A percentile compares a stretch with the other conserved stretches of the same genome.
phyloP scores from a whole-genome alignment of 2,888 invertebrate species.

The Nemotelus pantherinus region DNA sequence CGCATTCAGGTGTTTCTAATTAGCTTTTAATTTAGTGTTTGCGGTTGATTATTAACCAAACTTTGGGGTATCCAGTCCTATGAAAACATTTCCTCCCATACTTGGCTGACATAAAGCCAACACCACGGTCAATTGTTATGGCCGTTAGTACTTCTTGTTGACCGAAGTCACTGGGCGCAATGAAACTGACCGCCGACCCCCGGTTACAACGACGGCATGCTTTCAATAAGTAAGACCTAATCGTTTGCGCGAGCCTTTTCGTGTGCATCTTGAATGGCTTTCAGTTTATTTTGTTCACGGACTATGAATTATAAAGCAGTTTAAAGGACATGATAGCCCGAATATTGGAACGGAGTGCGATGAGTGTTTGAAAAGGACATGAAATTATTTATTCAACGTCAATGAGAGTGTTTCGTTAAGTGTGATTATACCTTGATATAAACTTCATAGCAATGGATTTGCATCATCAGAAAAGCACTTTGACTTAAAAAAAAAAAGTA shows the following conservation, averaged over 20 bases:
- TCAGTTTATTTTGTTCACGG: slow-evolving; percentile 7
- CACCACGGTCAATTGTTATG: too few relatives aligned
- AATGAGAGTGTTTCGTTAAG: too few relatives aligned
- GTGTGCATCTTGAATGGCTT: slow-evolving; percentile 21
- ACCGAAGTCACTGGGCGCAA: not conserved
- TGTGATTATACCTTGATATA: too few relatives aligned
- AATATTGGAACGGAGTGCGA: too few relatives aligned
- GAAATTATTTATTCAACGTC: too few relatives aligned
- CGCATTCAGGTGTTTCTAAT: slow-evolving; percentile 6
- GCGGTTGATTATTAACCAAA: not conserved
- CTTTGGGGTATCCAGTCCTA: slow-evolving; percentile 8
- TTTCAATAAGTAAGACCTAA: not conserved
- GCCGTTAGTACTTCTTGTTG: not conserved
- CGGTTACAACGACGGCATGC: not conserved
- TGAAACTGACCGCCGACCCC: not conserved
- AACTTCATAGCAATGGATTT: too few relatives aligned
- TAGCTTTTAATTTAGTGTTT: slow-evolving; percentile 17
- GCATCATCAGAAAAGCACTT: too few relatives aligned
- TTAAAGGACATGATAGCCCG: slow-evolving; percentile 17
- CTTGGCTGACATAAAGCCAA: too few relatives aligned
- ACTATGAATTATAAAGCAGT: slow-evolving; percentile 20
- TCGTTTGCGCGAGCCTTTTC: not conserved
- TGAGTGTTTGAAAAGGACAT: too few relatives aligned
- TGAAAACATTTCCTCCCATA: too few relatives aligned
- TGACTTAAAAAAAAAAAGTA: too few relatives aligned